Evolutionary conservation across 2,113 vertebrate species (phyloP).

Genomic region (Otolemur garnettii): DNA sequence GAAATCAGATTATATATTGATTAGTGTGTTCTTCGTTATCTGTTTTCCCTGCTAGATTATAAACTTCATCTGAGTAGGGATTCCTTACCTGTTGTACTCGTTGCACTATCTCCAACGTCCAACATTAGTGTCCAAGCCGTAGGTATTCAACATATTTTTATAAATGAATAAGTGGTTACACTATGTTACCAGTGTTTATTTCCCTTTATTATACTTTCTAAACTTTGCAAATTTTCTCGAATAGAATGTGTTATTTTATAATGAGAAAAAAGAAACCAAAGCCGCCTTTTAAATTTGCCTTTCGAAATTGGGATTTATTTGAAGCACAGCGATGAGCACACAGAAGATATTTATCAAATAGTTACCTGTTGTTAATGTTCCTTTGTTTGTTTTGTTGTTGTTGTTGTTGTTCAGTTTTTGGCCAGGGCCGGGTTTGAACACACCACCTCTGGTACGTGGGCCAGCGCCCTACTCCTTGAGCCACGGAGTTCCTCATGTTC

Average conservation of each 20-base stretch:
- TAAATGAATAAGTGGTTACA: neutral
- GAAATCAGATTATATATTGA: neutral
- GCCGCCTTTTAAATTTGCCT: neutral
- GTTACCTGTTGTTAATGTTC: neutral
- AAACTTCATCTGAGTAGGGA: neutral
- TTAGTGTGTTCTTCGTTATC: neutral
- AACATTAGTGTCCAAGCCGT: neutral
- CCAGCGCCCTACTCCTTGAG: too few relatives aligned
- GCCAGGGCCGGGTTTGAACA: too few relatives aligned
- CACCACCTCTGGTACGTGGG: neutral
- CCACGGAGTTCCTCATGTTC: neutral
- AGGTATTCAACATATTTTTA: neutral
- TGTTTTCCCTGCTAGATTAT: neutral
- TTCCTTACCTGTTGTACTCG: neutral
- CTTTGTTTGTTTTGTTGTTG: neutral
- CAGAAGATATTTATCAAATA: neutral
- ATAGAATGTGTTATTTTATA: neutral
- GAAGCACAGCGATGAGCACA: neutral
- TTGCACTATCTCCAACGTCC: neutral
- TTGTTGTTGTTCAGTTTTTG: too few relatives aligned
- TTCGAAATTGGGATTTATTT: neutral
- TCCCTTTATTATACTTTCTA: neutral
- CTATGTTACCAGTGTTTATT: neutral
- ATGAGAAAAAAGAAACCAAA: neutral
- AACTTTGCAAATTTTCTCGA: conserved; percentile 33